Conservation (phyloP, 2,797 vertebrate species). For the Schizopygopsis malacanthus region DNA sequence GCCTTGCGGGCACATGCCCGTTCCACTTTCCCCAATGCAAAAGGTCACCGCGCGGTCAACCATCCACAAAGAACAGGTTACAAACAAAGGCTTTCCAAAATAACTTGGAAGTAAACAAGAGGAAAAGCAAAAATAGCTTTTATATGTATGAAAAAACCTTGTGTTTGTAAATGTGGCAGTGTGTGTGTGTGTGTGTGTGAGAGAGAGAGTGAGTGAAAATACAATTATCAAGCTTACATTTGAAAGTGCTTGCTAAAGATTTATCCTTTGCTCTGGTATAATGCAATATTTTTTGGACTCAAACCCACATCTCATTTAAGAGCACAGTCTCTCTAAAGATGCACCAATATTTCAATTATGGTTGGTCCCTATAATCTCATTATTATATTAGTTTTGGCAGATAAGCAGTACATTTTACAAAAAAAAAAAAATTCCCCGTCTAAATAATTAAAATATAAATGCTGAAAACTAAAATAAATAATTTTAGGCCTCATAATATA, state of each 20-base stretch:
- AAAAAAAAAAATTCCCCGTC: background rate
- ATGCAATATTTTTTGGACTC: background rate
- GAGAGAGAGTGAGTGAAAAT: too few relatives aligned
- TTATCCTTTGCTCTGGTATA: background rate
- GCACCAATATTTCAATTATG: background rate
- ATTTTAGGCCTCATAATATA: background rate
- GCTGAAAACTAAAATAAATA: background rate
- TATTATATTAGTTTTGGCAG: background rate
- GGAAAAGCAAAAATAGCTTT: background rate
- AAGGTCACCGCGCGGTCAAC: conserved; percentile 19
- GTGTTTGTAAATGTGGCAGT: background rate
- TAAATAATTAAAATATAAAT: background rate
- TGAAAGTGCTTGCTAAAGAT: background rate
- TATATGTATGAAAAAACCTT: background rate
- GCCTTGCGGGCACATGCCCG: conserved; percentile 22
- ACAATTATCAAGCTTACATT: background rate
- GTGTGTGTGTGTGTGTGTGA: too few relatives aligned
- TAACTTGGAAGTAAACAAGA: conserved; percentile 9
- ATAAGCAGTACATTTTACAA: background rate
- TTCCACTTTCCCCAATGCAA: conserved; percentile 14
- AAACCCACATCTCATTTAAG: background rate
- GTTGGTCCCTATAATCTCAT: background rate
- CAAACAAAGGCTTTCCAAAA: conserved; percentile 11
- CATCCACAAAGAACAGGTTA: conserved; percentile 42
- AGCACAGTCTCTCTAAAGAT: too few relatives aligned